Base-by-base conservation (phyloP, 2,888 invertebrate species). In the Desoria tigrina region DNA sequence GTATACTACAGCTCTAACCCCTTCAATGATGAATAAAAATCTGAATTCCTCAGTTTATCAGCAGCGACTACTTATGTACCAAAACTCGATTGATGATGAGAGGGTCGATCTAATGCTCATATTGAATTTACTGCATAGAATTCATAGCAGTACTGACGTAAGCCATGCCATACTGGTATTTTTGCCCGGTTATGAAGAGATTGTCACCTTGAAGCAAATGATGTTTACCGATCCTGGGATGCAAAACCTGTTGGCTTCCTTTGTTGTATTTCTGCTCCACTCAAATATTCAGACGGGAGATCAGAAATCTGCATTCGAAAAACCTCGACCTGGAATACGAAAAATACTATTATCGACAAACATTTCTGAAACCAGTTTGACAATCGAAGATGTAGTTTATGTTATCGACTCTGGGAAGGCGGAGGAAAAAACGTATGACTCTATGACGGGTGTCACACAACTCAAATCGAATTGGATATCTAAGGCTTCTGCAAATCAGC, bases 291-390 rank as follows among this genome's bases (percentile, higher is more conserved):
- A 92, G 82, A 79, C 88, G 0, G 79, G 83, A 7, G 92, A 93
- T 77, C 96, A 96, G 80, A 85, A 86, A 78, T 81, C 83, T 16
- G 87, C 87, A 0, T 94, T 97, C 79, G 86, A 86, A 65, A 84
- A 85, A 0, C 81, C 88, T 28, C 84, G 87, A 1, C 78, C 79
- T 6, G 85, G 86, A 63, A 83, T 84, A 0, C 84, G 95, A 24
- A 97, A 97, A 82, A 90, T 97, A 63, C 90, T 95, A 49, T 83
- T 98, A n/a, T 88, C 96, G 0, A 98, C 98, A 0, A 97, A 97
- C 78, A 94, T 98, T 64, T 95, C 96, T 0, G 97, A 98, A 81
- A 96, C 95, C 0, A 94, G 94, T 63, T 88, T 98, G 28, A 97
- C 97, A 0, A 94, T 98, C 69, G 90, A 94, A 75, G 96, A 97